A percentile compares a stretch with the other conserved stretches of the same genome.
phyloP scores from a whole-genome alignment of 1,140 invertebrate genomes.

The Papilio helenus region DNA sequence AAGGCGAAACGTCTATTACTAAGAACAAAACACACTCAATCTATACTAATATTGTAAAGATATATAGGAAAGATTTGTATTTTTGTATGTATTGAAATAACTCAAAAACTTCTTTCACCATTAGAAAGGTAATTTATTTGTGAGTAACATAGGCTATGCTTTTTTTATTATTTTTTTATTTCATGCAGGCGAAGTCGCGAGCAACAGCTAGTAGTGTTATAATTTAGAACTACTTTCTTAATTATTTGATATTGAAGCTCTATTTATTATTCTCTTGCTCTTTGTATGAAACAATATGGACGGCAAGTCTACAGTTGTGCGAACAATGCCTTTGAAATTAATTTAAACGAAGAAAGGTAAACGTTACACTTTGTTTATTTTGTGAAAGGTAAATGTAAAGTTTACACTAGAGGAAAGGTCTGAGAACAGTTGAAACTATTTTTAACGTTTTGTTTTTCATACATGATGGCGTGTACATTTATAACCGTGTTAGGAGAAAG shows the following conservation, averaged over 20 bases:
- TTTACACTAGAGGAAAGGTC: neutral
- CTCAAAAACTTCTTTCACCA: too few relatives aligned
- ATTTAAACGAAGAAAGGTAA: slow-evolving; percentile 1
- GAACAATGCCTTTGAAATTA: slow-evolving; percentile 12
- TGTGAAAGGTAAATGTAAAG: neutral
- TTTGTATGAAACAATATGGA: slow-evolving; percentile 21
- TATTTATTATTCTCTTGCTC: neutral
- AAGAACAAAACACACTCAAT: neutral
- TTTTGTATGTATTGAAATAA: too few relatives aligned
- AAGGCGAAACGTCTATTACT: slow-evolving; percentile 26
- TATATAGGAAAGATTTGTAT: too few relatives aligned
- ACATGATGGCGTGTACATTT: neutral
- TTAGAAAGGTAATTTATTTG: too few relatives aligned
- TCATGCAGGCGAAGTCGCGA: too few relatives aligned
- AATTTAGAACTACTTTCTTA: neutral
- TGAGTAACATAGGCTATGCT: too few relatives aligned
- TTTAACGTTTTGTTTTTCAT: neutral
- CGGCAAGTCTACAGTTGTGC: neutral
- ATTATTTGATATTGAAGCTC: neutral
- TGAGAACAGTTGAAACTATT: neutral
- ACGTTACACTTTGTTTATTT: slow-evolving; percentile 8
- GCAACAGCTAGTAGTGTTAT: too few relatives aligned
- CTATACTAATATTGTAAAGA: too few relatives aligned
- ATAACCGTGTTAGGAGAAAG: neutral
- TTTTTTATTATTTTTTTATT: too few relatives aligned